Evolutionary conservation across 2,113 vertebrate species (phyloP), one percentile per base, ranked within the genome.

Genomic region (Craseonycteris thonglongyai): DNA sequence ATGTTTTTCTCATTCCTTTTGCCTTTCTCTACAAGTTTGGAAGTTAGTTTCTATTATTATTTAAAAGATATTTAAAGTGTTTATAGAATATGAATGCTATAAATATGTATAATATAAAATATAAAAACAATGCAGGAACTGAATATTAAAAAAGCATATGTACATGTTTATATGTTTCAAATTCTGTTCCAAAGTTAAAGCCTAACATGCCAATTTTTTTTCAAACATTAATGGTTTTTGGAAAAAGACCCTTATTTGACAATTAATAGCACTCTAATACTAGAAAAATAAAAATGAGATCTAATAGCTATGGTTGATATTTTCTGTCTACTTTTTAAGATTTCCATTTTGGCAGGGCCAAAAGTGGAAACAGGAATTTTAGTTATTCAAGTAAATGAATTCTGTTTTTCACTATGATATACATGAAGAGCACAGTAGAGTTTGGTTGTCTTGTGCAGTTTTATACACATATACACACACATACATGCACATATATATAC

Each of bases 171-270:
- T n/a, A 47, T 68, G 45, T 42, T 78, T 72, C 54, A 82, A 90
- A 87, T 75, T 89, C 56, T 83, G 45, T 82, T 86, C 76, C 68
- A 76, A 84, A 84, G 61, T 87, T 71, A 93, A 56, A 90, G 56
- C 24, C 26, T 35, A 93, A 90, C 54, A 82, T 59, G 38, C 14
- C 75, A 87, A 68, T 21, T 30, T 72, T 56, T 83, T 95, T 87
- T 68, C 35, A 75, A 79, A 80, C 35, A 59, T 80, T 85, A 81
- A 94, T 75, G 35, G 59, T 30, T 71, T 94, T 82, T 68, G 14
- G 4, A 19, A 68, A 74, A 92, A 85, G 35, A 85, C 22, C 10
- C n/a, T 83, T 69, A 80, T 40, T 80, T 87, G 66, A 86, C 28
- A 90, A 90, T 51, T 74, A 93, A 56, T 49, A 90, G 59, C 47